Percentiles rank a stretch among this genome's conserved stretches.
Conservation (phyloP, 2,888 invertebrate genomes). For the Polyommatus icarus region DNA sequence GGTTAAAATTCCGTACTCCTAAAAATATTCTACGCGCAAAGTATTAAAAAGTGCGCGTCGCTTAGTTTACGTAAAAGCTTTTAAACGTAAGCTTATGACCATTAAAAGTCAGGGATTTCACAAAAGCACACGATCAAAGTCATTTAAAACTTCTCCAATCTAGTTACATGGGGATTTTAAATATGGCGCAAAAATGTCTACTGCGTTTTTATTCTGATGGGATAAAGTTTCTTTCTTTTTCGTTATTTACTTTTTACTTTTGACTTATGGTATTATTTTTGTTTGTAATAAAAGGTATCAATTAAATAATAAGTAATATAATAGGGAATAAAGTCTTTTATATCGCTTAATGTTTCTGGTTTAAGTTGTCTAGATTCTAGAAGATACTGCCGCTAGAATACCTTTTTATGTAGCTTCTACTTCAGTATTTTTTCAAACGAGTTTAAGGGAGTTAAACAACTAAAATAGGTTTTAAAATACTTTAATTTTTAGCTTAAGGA, state of each 20-base stretch:
- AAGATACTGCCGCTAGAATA: too few species aligned
- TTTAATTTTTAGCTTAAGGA: too few species aligned
- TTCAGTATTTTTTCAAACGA: too few species aligned
- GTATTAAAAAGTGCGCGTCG: neutral
- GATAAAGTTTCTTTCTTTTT: neutral
- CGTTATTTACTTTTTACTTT: neutral
- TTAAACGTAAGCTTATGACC: conserved; percentile 9
- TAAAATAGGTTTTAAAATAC: too few species aligned
- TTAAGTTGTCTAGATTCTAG: too few species aligned
- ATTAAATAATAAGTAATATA: too few species aligned
- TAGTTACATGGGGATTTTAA: neutral
- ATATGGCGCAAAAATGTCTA: neutral
- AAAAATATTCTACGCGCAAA: conserved; percentile 1
- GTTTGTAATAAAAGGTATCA: too few species aligned
- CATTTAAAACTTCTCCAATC: conserved; percentile 11
- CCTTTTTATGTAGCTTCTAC: too few species aligned
- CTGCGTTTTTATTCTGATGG: neutral
- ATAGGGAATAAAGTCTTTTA: too few species aligned
- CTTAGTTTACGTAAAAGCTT: conserved; percentile 25
- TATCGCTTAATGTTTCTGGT: too few species aligned
- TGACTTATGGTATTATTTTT: too few species aligned
- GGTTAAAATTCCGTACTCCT: neutral
- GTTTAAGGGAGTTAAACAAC: too few species aligned
- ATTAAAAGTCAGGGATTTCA: conserved; percentile 17
- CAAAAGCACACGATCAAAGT: conserved; percentile 2